Conservation (phyloP, 2,113 vertebrate species). For the Lophochroa leadbeateri region DNA sequence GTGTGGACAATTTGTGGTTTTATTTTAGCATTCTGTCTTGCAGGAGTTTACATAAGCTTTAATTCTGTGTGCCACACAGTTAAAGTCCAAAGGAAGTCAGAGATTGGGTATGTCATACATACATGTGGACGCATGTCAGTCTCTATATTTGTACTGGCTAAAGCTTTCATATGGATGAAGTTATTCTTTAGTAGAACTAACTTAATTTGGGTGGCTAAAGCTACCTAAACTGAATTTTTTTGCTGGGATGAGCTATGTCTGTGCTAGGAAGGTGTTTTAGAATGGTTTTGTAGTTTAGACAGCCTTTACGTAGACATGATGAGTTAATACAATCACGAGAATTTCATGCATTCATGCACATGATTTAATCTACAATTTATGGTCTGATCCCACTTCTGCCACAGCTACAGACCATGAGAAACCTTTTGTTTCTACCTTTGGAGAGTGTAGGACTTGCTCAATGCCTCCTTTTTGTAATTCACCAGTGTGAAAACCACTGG, state of each 20-base stretch:
- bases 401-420: background rate
- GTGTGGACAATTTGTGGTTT: fast-evolving
- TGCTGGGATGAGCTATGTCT: background rate
- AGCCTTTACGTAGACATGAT: background rate
- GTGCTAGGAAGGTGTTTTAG: background rate
- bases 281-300: background rate
- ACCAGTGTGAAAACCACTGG: background rate
- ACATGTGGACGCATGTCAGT: background rate
- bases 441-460: background rate
- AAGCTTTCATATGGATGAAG: background rate
- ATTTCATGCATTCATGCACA: background rate
- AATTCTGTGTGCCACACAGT: background rate
- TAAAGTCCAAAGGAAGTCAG: background rate
- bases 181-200: background rate
- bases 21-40: background rate
- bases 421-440: background rate
- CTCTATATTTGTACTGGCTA: background rate
- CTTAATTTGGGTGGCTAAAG: background rate
- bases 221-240: background rate
- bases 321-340: background rate
- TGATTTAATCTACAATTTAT: background rate
- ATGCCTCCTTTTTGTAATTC: background rate
- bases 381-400: background rate
- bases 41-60: background rate
- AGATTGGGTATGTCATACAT: too few relatives aligned